Evolutionary conservation across 2,888 invertebrate genomes (phyloP).

Genomic region (Colletes collaris): DNA sequence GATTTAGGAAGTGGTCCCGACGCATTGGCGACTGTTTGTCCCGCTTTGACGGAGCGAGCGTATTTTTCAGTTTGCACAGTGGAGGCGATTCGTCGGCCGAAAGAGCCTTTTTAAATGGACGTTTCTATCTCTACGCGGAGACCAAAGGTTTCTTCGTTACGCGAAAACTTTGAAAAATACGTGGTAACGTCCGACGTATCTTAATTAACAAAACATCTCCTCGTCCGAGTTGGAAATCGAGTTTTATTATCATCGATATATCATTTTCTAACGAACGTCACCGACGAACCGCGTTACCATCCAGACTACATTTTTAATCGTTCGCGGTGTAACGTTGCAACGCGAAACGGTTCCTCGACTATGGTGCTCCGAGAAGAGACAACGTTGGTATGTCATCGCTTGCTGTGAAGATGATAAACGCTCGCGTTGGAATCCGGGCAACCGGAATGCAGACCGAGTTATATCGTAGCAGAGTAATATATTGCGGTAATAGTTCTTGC

Average conservation of each 20-base stretch:
- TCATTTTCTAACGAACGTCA: too few species aligned
- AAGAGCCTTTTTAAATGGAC: constrained; percentile 21
- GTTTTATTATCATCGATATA: not conserved
- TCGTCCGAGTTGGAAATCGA: not conserved
- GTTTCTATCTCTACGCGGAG: not conserved
- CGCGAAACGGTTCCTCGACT: too few species aligned
- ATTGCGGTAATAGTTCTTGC: too few species aligned
- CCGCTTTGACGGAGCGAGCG: constrained; percentile 13
- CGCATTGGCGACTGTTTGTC: constrained; percentile 35
- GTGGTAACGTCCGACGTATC: not conserved
- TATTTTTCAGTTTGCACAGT: constrained; percentile 23
- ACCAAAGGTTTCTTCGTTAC: constrained; percentile 2
- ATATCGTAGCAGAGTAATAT: too few species aligned
- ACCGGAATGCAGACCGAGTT: too few species aligned
- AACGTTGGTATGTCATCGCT: too few species aligned
- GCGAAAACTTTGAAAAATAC: not conserved
- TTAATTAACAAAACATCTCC: constrained; percentile 1
- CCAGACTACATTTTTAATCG: too few species aligned
- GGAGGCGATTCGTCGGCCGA: not conserved
- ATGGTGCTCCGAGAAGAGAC: too few species aligned
- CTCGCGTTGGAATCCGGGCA: too few species aligned
- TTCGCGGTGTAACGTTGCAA: too few species aligned
- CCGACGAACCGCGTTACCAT: too few species aligned
- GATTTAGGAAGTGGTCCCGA: constrained; percentile 42
- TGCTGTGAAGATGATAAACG: too few species aligned